phyloP scores from a whole-genome alignment of 1,140 invertebrate genomes.

The Drosophila takahashii region DNA sequence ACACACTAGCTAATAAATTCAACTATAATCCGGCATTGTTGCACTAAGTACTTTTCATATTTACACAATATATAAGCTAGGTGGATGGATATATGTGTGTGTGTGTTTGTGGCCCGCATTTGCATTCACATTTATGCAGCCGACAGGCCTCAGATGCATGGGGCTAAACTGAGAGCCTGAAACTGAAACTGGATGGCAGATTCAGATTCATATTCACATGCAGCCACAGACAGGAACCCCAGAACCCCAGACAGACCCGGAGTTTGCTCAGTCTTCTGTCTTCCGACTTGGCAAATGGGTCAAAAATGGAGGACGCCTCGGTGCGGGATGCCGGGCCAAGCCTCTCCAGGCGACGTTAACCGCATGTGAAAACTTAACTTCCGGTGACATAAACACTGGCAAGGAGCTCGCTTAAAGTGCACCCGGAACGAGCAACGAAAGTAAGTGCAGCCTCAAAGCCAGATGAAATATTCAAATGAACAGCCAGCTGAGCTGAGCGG shows the following conservation, averaged over 20 bases:
- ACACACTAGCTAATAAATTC: slow-evolving; percentile 78
- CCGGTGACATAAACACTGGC: slow-evolving; percentile 81
- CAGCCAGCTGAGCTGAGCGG: slow-evolving; percentile 45
- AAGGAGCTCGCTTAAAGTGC: slow-evolving; percentile 76
- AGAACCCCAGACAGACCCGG: slow-evolving; percentile 4
- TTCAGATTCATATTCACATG: slow-evolving; percentile 1
- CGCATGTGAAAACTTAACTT: slow-evolving; percentile 83
- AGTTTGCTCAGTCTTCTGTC: slow-evolving; percentile 8
- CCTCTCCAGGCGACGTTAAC: slow-evolving; percentile 71
- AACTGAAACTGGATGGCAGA: slow-evolving; percentile 7
- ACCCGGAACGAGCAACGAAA: slow-evolving; percentile 60
- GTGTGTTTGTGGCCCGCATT: slow-evolving; percentile 20
- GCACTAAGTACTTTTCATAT: slow-evolving; percentile 82
- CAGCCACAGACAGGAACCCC: slow-evolving; percentile 28
- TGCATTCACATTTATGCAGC: slow-evolving; percentile 33
- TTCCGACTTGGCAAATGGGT: slow-evolving; percentile 62
- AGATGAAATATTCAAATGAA: slow-evolving; percentile 83
- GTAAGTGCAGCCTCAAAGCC: slow-evolving; percentile 72
- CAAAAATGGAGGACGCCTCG: slow-evolving; percentile 41
- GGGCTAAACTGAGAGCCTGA: slow-evolving; percentile 32
- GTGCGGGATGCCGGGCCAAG: slow-evolving; percentile 28
- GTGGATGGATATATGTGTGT: slow-evolving; percentile 10
- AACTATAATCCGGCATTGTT: slow-evolving; percentile 80
- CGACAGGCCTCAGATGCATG: slow-evolving; percentile 72
- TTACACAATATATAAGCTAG: slow-evolving; percentile 69